phyloP scores from a whole-genome alignment of 1,140 invertebrate genomes.

The Campodea augens region DNA sequence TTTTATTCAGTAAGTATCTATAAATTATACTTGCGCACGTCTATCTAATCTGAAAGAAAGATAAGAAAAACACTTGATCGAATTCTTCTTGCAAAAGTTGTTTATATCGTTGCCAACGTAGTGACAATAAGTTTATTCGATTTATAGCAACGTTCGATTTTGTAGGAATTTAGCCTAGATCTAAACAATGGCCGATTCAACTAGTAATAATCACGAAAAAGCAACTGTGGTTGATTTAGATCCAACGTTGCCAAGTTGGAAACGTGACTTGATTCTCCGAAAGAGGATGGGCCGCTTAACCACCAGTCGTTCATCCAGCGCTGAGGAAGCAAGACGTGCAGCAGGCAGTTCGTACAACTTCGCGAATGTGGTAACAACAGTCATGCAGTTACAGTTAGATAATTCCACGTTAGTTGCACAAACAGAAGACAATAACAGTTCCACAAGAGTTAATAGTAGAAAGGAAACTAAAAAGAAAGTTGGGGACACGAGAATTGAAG shows the following conservation, averaged over 20 bases:
- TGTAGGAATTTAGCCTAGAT: no score
- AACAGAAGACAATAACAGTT: neutral
- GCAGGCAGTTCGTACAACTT: neutral
- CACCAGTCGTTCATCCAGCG: neutral
- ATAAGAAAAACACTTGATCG: no score
- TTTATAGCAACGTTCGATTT: no score
- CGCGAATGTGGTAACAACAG: neutral
- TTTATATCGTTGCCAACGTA: no score
- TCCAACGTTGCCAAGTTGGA: slow-evolving; percentile 41
- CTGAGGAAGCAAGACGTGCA: neutral
- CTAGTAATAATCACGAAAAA: no score
- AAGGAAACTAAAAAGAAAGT: neutral
- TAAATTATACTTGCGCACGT: no score
- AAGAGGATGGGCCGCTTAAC: slow-evolving; percentile 22
- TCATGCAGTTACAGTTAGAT: neutral
- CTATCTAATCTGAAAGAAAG: no score
- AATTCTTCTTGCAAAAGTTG: no score
- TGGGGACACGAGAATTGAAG: neutral
- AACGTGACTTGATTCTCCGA: slow-evolving; percentile 46
- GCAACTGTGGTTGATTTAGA: no score
- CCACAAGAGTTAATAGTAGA: neutral
- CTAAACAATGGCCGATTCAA: no score
- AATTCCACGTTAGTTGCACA: neutral
- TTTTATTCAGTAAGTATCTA: no score
- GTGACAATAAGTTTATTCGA: no score